Base-by-base conservation (phyloP, 2,113 vertebrate species). In the Salvator merianae region DNA sequence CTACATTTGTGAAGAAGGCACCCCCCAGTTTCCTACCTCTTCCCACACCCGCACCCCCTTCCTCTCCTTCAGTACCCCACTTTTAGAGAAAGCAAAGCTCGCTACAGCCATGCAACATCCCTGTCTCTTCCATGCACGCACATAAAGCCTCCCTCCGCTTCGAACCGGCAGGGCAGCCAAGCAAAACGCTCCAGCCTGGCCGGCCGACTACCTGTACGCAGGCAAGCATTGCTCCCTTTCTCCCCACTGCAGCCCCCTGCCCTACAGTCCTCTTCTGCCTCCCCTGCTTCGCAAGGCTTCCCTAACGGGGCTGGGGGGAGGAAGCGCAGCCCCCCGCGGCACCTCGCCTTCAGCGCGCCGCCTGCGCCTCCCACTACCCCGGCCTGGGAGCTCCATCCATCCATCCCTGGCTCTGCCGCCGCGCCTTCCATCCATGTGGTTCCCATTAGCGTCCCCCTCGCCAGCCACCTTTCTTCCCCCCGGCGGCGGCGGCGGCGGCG, bases 91-190 rank as follows among this genome's bases (percentile, higher is more conserved):
- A 47, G 43, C 43, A 47, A 47, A 5, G 43, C 43, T 47, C 43
- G 43, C 43, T 5, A 47, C 6, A 47, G 43, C 43, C 43, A 47
- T 47, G 43, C 43, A 47, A 47, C 43, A 47, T 47, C 43, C 43
- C 43, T 30, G 28, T 7, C 65, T 12, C 65, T 8, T 24, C 26
- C 65, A 30, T 30, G 30, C 12, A 22, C 18, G 10, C 40, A 68
- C 24, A 26, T 59, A 34, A 36, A 59, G 26, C 62, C 20, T 4
- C 62, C 43, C 63, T 7, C n/a, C 43, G 26, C 47, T 30, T 55
- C n/a, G 32, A 13, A 66, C 26, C 22, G 65, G 63, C 85, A 79
- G 24, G 87, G 81, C 81, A 86, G 62, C 88, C 74, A 40, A 28
- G 40, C 13, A 7, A 47, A 36, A 40, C 43, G 43, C 28, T 55